These are phyloP conservation scores for Drosophila busckii DNA, from an alignment of 1,140 invertebrate species.

Conservation along the genomic window DNA sequence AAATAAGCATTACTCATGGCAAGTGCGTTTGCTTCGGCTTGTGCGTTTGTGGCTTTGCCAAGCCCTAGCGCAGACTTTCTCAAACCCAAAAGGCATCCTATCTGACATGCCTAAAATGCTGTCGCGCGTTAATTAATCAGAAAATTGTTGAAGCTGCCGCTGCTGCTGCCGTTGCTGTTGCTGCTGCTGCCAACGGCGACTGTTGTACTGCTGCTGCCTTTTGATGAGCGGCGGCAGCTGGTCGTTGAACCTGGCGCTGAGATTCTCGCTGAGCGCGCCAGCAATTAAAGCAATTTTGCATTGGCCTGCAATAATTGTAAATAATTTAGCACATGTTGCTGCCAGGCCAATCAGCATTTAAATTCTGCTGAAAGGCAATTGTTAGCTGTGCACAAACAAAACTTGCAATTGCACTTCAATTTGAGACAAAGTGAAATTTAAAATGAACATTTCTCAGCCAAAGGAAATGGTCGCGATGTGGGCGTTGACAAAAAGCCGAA, in stretches of 20 bases:
- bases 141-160: conserved; percentile 46
- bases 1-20: conserved; percentile 14
- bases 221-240: conserved; percentile 12
- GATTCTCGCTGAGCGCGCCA: conserved; percentile 29
- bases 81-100: conserved; percentile 10
- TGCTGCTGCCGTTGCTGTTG: conserved; percentile 14
- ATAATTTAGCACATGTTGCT: conserved; percentile 47
- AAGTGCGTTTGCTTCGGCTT: conserved; percentile 6
- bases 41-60: conserved; percentile 32
- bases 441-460: conserved; percentile 50
- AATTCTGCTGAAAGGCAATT: conserved; percentile 48
- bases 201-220: conserved; percentile 1
- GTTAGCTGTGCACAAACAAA: conserved; percentile 41
- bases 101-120: conserved; percentile 34
- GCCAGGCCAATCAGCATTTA: conserved; percentile 34
- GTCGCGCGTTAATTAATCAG: conserved; percentile 68
- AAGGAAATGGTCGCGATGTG: conserved; percentile 50
- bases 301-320: conserved; percentile 12
- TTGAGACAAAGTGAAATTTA: conserved; percentile 9
- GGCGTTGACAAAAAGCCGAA: conserved; percentile 15
- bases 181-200: conserved; percentile 1
- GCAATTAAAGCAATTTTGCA: conserved; percentile 34
- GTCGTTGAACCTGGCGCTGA: conserved; percentile 53
- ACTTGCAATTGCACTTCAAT: conserved; percentile 29
- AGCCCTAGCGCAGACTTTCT: background rate